Conservation (phyloP, 2,113 vertebrate genomes). For the Eudorcas thomsonii region DNA sequence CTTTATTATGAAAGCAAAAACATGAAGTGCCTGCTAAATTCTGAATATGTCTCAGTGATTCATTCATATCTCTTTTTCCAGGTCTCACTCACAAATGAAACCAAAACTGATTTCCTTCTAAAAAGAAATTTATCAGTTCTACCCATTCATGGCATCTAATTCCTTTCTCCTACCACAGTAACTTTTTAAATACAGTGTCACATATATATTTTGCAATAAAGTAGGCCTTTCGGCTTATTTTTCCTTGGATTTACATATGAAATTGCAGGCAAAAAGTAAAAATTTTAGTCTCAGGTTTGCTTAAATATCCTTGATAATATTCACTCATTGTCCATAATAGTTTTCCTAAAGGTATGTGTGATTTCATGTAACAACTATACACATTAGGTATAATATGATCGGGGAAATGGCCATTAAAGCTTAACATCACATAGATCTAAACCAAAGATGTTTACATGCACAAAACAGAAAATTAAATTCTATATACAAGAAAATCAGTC, state of each 20-base stretch:
- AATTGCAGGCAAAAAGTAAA: not conserved
- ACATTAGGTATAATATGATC: not conserved
- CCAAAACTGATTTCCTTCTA: conserved; percentile 3
- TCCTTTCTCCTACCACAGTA: not conserved
- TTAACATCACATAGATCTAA: conserved; percentile 1
- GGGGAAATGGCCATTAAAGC: not conserved
- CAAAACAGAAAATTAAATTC: conserved; percentile 4
- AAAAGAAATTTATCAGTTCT: not conserved
- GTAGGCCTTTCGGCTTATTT: not conserved
- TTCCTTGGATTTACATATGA: conserved; percentile 25
- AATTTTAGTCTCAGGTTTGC: not conserved
- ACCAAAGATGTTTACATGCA: not conserved
- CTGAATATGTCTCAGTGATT: not conserved
- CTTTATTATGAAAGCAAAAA: not conserved
- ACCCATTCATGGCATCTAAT: not conserved
- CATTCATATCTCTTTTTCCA: not conserved
- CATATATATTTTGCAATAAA: not conserved
- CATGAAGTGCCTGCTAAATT: not conserved
- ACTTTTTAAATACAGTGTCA: not conserved
- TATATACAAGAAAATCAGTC: not conserved
- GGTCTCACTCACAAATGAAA: not conserved
- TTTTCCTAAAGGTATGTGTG: not conserved
- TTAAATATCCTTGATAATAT: not conserved
- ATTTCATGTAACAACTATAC: conserved; percentile 31
- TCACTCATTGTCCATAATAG: not conserved